Evolutionary conservation across 2,113 vertebrate species (phyloP), one percentile per base, ranked within the genome.

Genomic region (Elaphurus davidianus): DNA sequence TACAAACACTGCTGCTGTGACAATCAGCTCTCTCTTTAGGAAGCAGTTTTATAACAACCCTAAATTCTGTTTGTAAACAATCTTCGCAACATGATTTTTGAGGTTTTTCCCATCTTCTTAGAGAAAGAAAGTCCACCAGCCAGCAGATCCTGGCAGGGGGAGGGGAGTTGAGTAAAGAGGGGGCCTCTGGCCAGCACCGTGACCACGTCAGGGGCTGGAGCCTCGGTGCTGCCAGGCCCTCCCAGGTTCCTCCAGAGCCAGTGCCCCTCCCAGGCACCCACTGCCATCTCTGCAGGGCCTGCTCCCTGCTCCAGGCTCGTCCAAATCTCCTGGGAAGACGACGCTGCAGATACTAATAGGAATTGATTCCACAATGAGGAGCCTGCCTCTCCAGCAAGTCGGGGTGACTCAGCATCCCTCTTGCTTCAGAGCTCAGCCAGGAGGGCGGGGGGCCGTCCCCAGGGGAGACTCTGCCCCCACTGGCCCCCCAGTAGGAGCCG

Each of bases 101-200:
- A 74, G 25, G 52, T 50, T 52, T 23, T 12, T 52, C 47, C 50
- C 25, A 28, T 19, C 3, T 28, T 81, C 67, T 28, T 30, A 40
- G 0, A 92, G 47, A 15, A 19, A 40, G 40, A 7, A 36, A 10
- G 45, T 15, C 16, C 2, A 2, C 45, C 1, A 40, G 33, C 30
- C 76, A 23, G 9, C 28, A 54, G 54, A 76, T 74, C 59, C 62
- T 17, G 6, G 3, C 2, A 8, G 3, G 28, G 2, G 19, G n/a
- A 6, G 23, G 47, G 36, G 0, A 52, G 6, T 5, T 5, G 5
- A 21, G 79, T 9, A n/a, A 36, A 55, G 11, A 1, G 1, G 2
- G 52, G 21, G 13, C 28, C 25, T 47, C 11, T 19, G 4, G 74
- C n/a, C 40, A 50, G 30, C 3, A 5, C 59, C 0, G 1, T 4